Evolutionary conservation across 2,113 vertebrate genomes (phyloP).

Genomic region (Pterocles burchelli): DNA sequence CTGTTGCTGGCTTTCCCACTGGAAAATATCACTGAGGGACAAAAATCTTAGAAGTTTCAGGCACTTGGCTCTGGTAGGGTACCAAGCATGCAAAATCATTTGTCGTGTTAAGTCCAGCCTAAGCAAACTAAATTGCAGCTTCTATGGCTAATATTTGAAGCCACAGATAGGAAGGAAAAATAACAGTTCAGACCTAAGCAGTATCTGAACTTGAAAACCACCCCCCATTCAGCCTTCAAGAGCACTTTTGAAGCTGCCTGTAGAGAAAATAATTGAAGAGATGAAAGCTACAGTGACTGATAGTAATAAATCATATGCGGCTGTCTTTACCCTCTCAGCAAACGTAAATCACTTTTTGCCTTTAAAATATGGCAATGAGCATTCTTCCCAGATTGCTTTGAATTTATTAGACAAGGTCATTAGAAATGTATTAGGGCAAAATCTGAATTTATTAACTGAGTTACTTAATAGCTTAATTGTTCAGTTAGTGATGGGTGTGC

Average conservation of each 20-base stretch:
- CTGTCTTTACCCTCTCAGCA: constrained; percentile 59
- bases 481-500: neutral
- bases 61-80: neutral
- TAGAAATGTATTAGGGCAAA: constrained; percentile 64
- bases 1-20: neutral
- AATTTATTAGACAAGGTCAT: constrained; percentile 68
- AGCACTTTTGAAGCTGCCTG: constrained; percentile 50
- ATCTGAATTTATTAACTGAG: constrained; percentile 60
- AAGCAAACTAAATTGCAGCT: constrained; percentile 24
- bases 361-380: constrained; percentile 60
- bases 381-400: constrained; percentile 53
- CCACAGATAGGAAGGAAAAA: neutral
- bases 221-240: constrained; percentile 27
- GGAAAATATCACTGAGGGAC: constrained; percentile 25
- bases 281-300: constrained; percentile 66
- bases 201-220: neutral
- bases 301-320: constrained; percentile 47
- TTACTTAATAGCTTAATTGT: constrained; percentile 63
- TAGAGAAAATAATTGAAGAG: constrained; percentile 68
- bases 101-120: neutral
- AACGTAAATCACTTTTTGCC: constrained; percentile 60
- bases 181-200: neutral
- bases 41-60: neutral
- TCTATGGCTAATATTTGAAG: constrained; percentile 8
- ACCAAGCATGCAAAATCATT: neutral